phyloP scores from a whole-genome alignment of 2,888 invertebrate species.

The Cryptops parisi region DNA sequence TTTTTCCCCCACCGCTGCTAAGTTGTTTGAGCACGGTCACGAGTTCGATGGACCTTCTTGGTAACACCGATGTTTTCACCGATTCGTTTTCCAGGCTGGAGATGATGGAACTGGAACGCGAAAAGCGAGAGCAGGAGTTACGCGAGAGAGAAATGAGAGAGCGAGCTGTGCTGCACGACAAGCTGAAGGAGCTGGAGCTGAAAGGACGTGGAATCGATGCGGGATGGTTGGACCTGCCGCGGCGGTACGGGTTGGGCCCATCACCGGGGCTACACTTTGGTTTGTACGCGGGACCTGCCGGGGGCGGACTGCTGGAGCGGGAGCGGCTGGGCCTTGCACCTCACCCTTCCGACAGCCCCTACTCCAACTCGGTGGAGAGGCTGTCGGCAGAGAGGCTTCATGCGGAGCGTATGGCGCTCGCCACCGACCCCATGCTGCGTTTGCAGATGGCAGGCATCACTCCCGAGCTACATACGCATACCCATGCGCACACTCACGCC shows the following conservation, averaged over 20 bases:
- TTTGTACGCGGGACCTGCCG: slow-evolving; percentile 41
- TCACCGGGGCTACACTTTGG: slow-evolving; percentile 37
- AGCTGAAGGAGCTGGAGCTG: slow-evolving; percentile 17
- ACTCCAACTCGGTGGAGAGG: slow-evolving; percentile 17
- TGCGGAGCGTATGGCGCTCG: slow-evolving; percentile 64
- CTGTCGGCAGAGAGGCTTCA: slow-evolving; percentile 27
- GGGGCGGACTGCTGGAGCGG: slow-evolving; percentile 53
- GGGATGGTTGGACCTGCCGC: slow-evolving; percentile 74
- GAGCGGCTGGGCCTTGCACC: slow-evolving; percentile 22
- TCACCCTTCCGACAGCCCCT: slow-evolving; percentile 19
- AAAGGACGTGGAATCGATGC: slow-evolving; percentile 31
- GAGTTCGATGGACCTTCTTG: too few species aligned
- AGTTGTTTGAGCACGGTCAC: too few species aligned
- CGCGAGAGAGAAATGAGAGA: slow-evolving; percentile 16
- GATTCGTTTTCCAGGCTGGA: slow-evolving; percentile 15
- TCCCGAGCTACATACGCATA: slow-evolving; percentile 54
- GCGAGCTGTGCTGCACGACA: slow-evolving; percentile 16
- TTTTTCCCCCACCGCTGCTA: too few species aligned
- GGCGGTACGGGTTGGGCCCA: slow-evolving; percentile 30
- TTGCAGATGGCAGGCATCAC: slow-evolving; percentile 82
- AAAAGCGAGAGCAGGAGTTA: slow-evolving; percentile 18
- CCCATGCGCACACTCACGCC: slow-evolving; percentile 80
- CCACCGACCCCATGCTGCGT: slow-evolving; percentile 73
- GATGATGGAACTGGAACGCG: slow-evolving; percentile 16
- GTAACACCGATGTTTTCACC: too few species aligned